A percentile compares a stretch with the other conserved stretches of the same genome.
Conservation (phyloP, 2,797 vertebrate genomes). For the Nasua narica region DNA sequence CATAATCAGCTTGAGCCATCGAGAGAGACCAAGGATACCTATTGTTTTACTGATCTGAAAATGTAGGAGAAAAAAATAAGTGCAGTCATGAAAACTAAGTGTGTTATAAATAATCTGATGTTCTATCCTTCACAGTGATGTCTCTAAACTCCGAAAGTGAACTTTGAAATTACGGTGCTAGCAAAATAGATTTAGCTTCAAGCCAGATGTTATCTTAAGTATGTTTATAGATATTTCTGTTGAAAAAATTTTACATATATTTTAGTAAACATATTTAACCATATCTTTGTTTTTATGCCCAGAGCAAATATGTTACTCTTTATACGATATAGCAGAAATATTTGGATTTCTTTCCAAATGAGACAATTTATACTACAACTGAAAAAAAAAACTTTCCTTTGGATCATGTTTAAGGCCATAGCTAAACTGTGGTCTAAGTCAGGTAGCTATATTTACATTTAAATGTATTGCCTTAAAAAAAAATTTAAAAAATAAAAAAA, state of each 20-base stretch:
- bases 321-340: background rate
- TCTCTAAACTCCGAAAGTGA: constrained; percentile 13
- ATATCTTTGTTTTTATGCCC: constrained; percentile 38
- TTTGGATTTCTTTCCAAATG: constrained; percentile 34
- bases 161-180: background rate
- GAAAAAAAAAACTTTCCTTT: background rate
- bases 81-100: background rate
- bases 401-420: background rate
- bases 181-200: constrained; percentile 35
- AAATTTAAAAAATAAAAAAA: too few species aligned
- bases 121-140: background rate
- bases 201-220: constrained; percentile 16
- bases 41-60: background rate
- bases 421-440: background rate
- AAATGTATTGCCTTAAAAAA: background rate
- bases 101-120: background rate
- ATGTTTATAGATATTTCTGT: constrained; percentile 15
- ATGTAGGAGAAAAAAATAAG: background rate
- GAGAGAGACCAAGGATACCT: background rate
- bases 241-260: background rate
- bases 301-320: background rate
- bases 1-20: background rate
- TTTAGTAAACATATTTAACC: background rate
- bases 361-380: constrained; percentile 17
- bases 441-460: background rate